Conservation (phyloP, 2,113 vertebrate species). For the Oryzias curvinotus region DNA sequence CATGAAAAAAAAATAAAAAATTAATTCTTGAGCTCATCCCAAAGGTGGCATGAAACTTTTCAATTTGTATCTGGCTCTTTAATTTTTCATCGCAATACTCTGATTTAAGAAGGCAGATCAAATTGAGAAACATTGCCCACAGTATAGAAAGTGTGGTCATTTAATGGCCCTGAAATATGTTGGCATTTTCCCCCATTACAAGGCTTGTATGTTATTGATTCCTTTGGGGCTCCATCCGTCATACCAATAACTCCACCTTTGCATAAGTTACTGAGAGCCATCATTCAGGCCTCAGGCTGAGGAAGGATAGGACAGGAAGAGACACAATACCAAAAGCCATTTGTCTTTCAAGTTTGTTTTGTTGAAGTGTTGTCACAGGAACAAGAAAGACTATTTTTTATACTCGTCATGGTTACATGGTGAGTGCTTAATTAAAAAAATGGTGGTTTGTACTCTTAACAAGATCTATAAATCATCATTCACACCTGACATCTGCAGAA, state of each 20-base stretch:
- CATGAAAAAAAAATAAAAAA: no score
- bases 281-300: conserved; percentile 45
- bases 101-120: conserved; percentile 57
- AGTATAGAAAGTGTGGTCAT: conserved; percentile 58
- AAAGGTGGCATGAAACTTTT: neutral
- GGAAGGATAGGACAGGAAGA: conserved; percentile 17
- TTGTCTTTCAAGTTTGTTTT: conserved; percentile 34
- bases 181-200: conserved; percentile 26
- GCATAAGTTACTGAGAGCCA: conserved; percentile 63
- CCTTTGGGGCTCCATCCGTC: conserved; percentile 64
- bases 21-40: neutral
- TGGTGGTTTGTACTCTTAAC: no score
- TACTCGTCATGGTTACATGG: no score
- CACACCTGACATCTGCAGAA: no score
- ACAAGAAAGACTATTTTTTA: no score
- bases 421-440: no score
- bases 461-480: no score
- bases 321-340: conserved; percentile 38
- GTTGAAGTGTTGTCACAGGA: neutral
- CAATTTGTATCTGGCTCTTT: conserved; percentile 25
- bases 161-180: conserved; percentile 74
- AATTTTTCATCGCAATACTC: conserved; percentile 44
- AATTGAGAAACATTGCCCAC: conserved; percentile 63
- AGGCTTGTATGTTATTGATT: conserved; percentile 67
- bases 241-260: conserved; percentile 57